phyloP scores from a whole-genome alignment of 2,113 vertebrate species.

The Danio rerio region GRCz12tu NC_133197.1:27414001-27414500 shows the following conservation, averaged over 20 bases:
- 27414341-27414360: slow-evolving; percentile 36
- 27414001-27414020: slow-evolving; percentile 86
- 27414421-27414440: neutral
- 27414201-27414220: slow-evolving; percentile 72
- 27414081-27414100: neutral
- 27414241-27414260: slow-evolving; percentile 42
- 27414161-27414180: slow-evolving; percentile 4
- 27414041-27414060: neutral
- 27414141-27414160: slow-evolving; percentile 7
- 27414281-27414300: slow-evolving; percentile 93
- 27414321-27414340: slow-evolving; percentile 50
- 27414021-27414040: slow-evolving; percentile 83
- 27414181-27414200: slow-evolving; percentile 54
- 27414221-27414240: slow-evolving; percentile 45
- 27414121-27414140: slow-evolving; percentile 48
- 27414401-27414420: slow-evolving; percentile 66
- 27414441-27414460: slow-evolving; percentile 26
- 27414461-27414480: slow-evolving; percentile 29
- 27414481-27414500: slow-evolving; percentile 4
- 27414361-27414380: slow-evolving; percentile 67
- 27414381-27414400: slow-evolving; percentile 71
- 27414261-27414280: slow-evolving; percentile 63
- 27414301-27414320: slow-evolving; percentile 60
- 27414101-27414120: no score
- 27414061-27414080: neutral